Percentiles rank a stretch among this genome's conserved stretches.
Evolutionary conservation across 1,140 invertebrate genomes (phyloP).

Genomic region (Idris sp.): DNA sequence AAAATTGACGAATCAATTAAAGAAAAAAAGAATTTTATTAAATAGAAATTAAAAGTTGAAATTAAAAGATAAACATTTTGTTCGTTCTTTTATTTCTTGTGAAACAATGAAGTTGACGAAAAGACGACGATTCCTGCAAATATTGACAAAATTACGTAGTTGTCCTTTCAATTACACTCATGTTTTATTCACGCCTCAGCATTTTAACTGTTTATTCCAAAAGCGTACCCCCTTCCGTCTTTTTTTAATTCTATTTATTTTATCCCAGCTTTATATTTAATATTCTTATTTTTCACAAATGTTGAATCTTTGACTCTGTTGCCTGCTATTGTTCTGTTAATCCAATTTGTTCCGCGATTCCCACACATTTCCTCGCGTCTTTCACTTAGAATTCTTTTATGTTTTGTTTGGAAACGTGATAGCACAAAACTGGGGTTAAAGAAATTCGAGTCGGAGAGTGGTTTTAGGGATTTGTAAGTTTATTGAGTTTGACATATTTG

Average conservation of each 20-base stretch:
- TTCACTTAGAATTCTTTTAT: conserved; percentile 35
- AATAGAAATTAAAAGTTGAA: no score
- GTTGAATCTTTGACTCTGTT: conserved; percentile 8
- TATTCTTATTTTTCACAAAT: conserved; percentile 46
- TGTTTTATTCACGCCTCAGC: conserved; percentile 37
- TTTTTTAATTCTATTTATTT: no score
- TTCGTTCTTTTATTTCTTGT: no score
- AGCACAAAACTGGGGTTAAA: conserved; percentile 30
- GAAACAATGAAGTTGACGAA: conserved; percentile 28
- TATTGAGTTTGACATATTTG: conserved; percentile 38
- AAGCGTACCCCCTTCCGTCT: background rate
- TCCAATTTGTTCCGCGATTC: conserved; percentile 41
- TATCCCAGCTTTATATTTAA: conserved; percentile 37
- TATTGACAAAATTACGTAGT: conserved; percentile 43
- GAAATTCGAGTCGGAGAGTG: conserved; percentile 28
- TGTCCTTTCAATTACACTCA: conserved; percentile 45
- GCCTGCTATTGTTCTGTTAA: conserved; percentile 21
- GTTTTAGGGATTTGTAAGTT: conserved; percentile 29
- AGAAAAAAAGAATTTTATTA: no score
- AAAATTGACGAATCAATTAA: no score
- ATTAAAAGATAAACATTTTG: conserved; percentile 44
- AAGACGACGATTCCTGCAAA: conserved; percentile 30
- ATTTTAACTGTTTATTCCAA: conserved; percentile 33
- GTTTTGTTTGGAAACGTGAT: conserved; percentile 41
- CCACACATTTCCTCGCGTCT: conserved; percentile 20